These are phyloP conservation scores for Panagrolaimus sp. DNA, from an alignment of 1,140 invertebrate genomes.

Conservation along the genomic window DNA sequence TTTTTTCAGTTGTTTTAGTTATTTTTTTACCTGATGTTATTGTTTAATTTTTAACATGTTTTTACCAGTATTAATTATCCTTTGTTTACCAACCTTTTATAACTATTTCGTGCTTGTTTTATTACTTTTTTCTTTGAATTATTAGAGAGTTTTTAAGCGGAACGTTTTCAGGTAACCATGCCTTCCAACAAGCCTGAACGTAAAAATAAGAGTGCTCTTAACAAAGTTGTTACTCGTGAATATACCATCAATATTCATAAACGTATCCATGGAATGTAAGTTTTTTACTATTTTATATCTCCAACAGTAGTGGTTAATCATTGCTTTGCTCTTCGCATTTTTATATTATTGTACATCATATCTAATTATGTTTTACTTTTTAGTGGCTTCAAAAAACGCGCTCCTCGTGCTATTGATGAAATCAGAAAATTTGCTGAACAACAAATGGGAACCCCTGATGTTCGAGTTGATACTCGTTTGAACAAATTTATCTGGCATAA, in stretches of 20 bases:
- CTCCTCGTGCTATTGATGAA: slow-evolving; percentile 91
- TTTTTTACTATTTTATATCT: slow-evolving; percentile 23
- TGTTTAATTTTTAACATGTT: no score
- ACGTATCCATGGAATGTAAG: slow-evolving; percentile 81
- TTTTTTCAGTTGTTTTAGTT: no score
- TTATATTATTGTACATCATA: slow-evolving; percentile 2
- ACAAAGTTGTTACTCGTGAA: slow-evolving; percentile 95
- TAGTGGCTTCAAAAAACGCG: slow-evolving; percentile 86
- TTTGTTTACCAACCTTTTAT: no score
- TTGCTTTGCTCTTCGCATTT: neutral
- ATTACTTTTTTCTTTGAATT: neutral
- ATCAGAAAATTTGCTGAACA: slow-evolving; percentile 92
- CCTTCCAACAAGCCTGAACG: slow-evolving; percentile 61
- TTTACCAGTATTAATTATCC: no score
- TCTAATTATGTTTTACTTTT: slow-evolving; percentile 12
- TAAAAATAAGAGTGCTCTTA: slow-evolving; percentile 75
- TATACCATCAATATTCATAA: slow-evolving; percentile 98
- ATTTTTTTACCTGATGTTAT: no score
- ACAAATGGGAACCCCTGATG: slow-evolving; percentile 96
- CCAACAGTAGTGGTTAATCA: neutral
- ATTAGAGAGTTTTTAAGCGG: neutral
- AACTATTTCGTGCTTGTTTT: neutral
- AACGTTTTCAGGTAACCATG: slow-evolving; percentile 13
- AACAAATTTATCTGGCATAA: slow-evolving; percentile 98
- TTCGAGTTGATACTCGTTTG: slow-evolving; percentile 88